Percentiles rank a stretch among this genome's conserved stretches.
These are phyloP conservation scores for Latrodectus geometricus DNA, from an alignment of 1,140 invertebrate genomes.

Conservation along the genomic window DNA sequence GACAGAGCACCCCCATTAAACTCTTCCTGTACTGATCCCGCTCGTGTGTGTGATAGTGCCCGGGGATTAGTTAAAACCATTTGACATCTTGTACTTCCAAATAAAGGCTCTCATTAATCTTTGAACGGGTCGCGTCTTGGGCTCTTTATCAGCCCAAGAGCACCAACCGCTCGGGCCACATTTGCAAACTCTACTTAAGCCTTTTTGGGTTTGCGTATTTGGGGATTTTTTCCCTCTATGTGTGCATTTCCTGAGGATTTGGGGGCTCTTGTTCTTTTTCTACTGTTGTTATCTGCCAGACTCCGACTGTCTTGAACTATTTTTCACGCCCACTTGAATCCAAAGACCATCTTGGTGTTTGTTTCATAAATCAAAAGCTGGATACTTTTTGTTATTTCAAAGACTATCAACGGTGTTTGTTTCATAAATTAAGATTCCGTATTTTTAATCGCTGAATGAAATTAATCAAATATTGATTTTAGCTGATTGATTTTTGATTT, in stretches of 20 bases:
- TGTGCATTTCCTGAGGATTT: background rate
- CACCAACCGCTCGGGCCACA: slow-evolving; percentile 37
- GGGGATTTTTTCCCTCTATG: background rate
- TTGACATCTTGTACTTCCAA: slow-evolving; percentile 62
- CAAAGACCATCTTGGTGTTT: no score
- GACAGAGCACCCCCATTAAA: slow-evolving; percentile 59
- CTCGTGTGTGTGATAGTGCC: background rate
- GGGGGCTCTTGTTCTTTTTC: background rate
- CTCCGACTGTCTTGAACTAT: background rate
- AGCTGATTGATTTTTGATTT: no score
- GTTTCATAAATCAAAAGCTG: no score
- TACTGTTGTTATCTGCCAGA: background rate
- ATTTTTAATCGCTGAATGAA: no score
- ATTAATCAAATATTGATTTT: no score
- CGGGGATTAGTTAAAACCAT: slow-evolving; percentile 53
- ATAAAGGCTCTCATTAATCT: slow-evolving; percentile 61
- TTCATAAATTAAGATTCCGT: no score
- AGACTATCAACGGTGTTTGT: no score
- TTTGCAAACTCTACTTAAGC: background rate
- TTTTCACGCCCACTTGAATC: background rate
- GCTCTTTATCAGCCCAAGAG: slow-evolving; percentile 39
- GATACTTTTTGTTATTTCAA: no score
- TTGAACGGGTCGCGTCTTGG: slow-evolving; percentile 19
- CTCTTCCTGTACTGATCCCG: slow-evolving; percentile 39
- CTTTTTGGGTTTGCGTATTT: background rate